Base-by-base conservation (phyloP, 2,113 vertebrate genomes). In the Hyperopisus bebe region DNA sequence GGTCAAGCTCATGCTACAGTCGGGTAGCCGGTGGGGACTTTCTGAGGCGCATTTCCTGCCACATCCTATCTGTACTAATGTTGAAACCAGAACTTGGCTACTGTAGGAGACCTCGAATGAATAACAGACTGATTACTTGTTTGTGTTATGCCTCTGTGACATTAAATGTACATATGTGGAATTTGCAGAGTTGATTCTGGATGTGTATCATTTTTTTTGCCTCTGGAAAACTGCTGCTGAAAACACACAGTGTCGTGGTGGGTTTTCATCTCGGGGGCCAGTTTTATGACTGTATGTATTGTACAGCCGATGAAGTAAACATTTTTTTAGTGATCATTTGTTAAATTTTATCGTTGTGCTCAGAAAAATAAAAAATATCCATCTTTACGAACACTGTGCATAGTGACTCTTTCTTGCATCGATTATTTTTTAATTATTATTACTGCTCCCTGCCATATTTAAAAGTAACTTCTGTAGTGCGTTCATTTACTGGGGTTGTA, bases 311-410 rank as follows among this genome's bases (percentile, higher is more conserved):
- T 97, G 95, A 97, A 95, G 95, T 95, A 95, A 95, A 97, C 92
- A 97, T 95, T 97, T 96, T 98, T 97, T 90, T 97, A 97, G 98
- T 98, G 97, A 98, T 96, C 96, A 97, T 98, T 98, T 97, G 98
- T 98, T 98, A 97, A 96, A 97, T 97, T 98, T 97, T 97, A 97
- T 97, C 98, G 98, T 99, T 96, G 97, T 99, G 97, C 95, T 97
- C 96, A 96, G 96, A 97, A 93, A 92, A 97, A 95, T 94, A 95
- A 95, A 92, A 93, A 90, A 95, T 94, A 94, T 94, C 92, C 53
- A 91, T 91, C 74, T 92, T 92, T 91, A 90, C 58, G 90, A 90
- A 51, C 0, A 27, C 15, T 86, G 85, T 35, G 47, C 50, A 19
- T n/a, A 17, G 48, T 19, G 46, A n/a, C 50, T 87, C 47, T 31